Evolutionary conservation across 1,140 invertebrate species (phyloP), one percentile per base, ranked within the genome.

Genomic region (Acromyrmex heyeri): DNA sequence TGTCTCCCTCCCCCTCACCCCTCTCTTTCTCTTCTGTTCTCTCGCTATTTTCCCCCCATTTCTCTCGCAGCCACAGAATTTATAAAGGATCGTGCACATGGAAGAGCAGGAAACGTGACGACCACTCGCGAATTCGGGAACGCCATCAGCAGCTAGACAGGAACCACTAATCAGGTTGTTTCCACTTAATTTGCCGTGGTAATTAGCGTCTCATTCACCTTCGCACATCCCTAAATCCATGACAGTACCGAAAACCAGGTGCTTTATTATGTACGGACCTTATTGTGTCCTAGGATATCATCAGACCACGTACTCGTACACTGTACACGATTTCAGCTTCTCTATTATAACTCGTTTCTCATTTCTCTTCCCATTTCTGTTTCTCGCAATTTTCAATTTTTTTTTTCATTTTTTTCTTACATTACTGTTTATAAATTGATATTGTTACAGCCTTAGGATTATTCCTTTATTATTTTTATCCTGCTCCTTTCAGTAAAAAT

Each of bases 151-250:
- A 79, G 81, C 59, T 87, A 92, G 93, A 93, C 91, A 92, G 92
- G 89, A 91, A 93, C 92, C 91, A 91, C 94, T 95, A 95, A 95
- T 94, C 94, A 94, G 93, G 86, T 92, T 91, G 92, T 94, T 95
- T 95, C 94, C 94, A 95, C 94, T 94, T 95, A 94, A 95, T 95
- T 95, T 95, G 93, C 93, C 90, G 81, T 78, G 91, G 92, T 95
- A 95, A 95, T 95, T 94, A 94, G 92, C 92, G 91, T 93, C 91
- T 93, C 91, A 92, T 93, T 94, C 75, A 90, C 91, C 90, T 92
- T 91, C 81, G 88, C 76, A 90, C 81, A 88, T 87, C 21, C 86
- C 92, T 88, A 90, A 89, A 92, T 34, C 6, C 30, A 34, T 92
- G 87, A 67, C 86, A 69, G 53, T 91, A 92, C 69, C 87, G 86